Base-by-base conservation (phyloP, 2,888 invertebrate genomes). In the Myopa tessellatipennis region DNA sequence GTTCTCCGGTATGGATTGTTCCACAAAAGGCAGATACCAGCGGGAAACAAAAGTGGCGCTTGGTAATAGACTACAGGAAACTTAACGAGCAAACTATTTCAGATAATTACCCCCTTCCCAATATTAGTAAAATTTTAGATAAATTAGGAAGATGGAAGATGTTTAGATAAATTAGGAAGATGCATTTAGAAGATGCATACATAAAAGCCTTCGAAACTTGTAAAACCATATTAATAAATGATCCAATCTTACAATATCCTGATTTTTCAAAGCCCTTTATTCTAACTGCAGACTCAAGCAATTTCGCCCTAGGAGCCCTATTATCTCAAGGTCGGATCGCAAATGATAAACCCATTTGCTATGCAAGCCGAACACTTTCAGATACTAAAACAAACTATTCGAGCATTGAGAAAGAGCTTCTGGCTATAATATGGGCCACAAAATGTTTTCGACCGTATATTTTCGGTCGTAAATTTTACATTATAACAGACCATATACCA, bases 401-500 rank as follows among this genome's bases (percentile, higher is more conserved):
- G 0, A 82, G 82, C 14, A 40, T 68, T 6, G 38, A 40, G 14
- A 38, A 68, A 18, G 38, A 68, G 14, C n/a, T 16, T 38, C 40
- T 40, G 6, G 14, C 40, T 14, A 16, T 40, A 38, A 36, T 40
- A 14, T 40, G 40, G 26, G 40, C 7, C 67, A n/a, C n/a, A 38
- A 68, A 68, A 36, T 26, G 50, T 50, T 69, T 45, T 14, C 84
- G 3, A 85, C 86, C 70, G 84, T 85, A 12, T 80, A 81, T 72
- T 18, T 72, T 34, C 16, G 60, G 72, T 1, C 26, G 26, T 26
- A 26, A 26, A 26, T 26, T 26, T 26, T 26, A 26, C 26, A 26
- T 26, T 1, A 79, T 83, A 3, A 85, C 85, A 0, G 87, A 86
- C 74, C 85, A 87, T 79, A 80, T 81, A 74, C 83, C 84, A 4